phyloP scores from a whole-genome alignment of 2,797 vertebrate genomes.

The Alca torda region DNA sequence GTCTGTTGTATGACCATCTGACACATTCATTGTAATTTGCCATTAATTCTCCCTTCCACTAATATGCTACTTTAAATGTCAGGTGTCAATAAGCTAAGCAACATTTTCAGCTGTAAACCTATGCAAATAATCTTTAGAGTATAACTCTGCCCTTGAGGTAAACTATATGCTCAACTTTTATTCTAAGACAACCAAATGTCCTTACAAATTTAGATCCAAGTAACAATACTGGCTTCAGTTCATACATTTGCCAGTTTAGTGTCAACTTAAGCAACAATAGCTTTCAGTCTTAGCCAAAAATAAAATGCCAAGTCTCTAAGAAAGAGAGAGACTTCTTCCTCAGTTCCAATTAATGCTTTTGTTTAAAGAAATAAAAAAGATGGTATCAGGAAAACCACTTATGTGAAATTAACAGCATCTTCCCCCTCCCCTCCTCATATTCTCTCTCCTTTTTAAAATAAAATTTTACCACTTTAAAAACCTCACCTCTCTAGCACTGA shows the following conservation, averaged over 20 bases:
- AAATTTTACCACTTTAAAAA: not conserved
- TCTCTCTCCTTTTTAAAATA: not conserved
- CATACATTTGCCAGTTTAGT: constrained; percentile 24
- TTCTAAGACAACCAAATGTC: constrained; percentile 10
- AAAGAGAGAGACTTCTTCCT: constrained; percentile 29
- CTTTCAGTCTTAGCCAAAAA: constrained; percentile 36
- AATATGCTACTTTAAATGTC: not conserved
- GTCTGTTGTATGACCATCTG: not conserved
- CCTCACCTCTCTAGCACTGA: not conserved
- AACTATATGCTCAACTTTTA: not conserved
- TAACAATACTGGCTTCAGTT: constrained; percentile 64
- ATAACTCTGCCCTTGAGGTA: not conserved
- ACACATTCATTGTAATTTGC: not conserved
- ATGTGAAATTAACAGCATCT: not conserved
- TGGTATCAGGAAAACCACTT: not conserved
- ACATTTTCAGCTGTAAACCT: not conserved
- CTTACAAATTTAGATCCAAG: constrained; percentile 32
- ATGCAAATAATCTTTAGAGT: not conserved
- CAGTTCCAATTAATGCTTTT: constrained; percentile 27
- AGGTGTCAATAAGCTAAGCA: not conserved
- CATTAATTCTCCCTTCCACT: not conserved
- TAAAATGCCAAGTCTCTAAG: not conserved
- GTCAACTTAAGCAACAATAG: constrained; percentile 28
- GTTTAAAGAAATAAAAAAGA: constrained; percentile 2
- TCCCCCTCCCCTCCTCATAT: not conserved